Evolutionary conservation across 2,113 vertebrate species (phyloP).

Genomic region (Xiphophorus maculatus): DNA sequence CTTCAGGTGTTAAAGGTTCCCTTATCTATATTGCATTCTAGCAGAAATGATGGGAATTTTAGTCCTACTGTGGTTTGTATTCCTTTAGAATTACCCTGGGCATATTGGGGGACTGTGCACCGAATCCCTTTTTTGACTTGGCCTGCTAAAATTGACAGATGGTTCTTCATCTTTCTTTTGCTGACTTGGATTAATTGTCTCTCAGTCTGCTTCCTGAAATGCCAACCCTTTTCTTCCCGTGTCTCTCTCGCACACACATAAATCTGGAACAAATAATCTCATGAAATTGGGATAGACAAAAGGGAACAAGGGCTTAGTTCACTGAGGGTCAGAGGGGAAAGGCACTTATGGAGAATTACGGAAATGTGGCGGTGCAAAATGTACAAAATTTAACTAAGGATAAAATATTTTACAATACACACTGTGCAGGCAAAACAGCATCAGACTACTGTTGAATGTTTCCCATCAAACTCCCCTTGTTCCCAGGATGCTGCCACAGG

Average conservation of each 20-base stretch:
- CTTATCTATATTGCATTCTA: constrained; percentile 50
- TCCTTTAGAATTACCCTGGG: constrained; percentile 38
- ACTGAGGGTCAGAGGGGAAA: constrained; percentile 14
- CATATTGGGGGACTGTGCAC: constrained; percentile 24
- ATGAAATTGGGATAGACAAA: constrained; percentile 12
- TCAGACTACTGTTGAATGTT: constrained; percentile 17
- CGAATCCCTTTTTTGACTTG: constrained; percentile 11
- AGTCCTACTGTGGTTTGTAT: constrained; percentile 17
- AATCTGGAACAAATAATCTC: constrained; percentile 24
- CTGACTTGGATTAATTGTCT: constrained; percentile 36
- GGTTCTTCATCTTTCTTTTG: constrained; percentile 43
- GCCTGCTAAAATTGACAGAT: constrained; percentile 58
- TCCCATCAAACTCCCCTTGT: constrained; percentile 15
- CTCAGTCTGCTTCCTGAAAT: constrained; percentile 24
- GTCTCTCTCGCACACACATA: constrained; percentile 1
- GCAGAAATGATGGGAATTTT: constrained; percentile 52
- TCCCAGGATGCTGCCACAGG: constrained; percentile 63
- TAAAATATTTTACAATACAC: constrained; percentile 44
- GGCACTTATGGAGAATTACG: constrained; percentile 10
- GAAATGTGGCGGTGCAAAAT: neutral
- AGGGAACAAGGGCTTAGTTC: constrained; percentile 16
- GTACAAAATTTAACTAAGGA: constrained; percentile 6
- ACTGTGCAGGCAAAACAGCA: constrained; percentile 29
- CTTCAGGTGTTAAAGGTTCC: constrained; percentile 53
- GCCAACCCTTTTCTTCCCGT: neutral